Conservation (phyloP, 2,888 invertebrate genomes). For the Choreutis nemorana region DNA sequence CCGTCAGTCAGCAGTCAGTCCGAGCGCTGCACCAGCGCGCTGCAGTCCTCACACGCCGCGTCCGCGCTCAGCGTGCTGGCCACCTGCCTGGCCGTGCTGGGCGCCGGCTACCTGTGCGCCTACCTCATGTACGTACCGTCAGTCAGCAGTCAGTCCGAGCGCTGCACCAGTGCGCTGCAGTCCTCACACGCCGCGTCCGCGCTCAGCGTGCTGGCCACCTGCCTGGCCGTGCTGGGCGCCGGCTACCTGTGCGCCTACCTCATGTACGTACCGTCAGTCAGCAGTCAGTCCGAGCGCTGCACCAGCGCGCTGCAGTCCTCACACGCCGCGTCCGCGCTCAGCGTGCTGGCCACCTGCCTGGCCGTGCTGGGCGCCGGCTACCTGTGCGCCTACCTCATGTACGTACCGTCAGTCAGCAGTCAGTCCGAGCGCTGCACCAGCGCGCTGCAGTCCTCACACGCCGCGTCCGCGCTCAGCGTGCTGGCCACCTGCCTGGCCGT, state of each 20-base stretch:
- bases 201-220: conserved; percentile 75
- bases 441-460: conserved; percentile 75
- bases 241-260: conserved; percentile 84
- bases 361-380: conserved; percentile 65
- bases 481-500: conserved; percentile 73
- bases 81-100: conserved; percentile 50
- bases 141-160: no score
- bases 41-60: no score
- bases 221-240: conserved; percentile 51
- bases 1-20: no score
- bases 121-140: conserved; percentile 72
- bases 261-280: conserved; percentile 40
- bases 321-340: conserved; percentile 26
- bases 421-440: conserved; percentile 76
- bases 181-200: conserved; percentile 73
- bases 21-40: no score
- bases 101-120: conserved; percentile 80
- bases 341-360: conserved; percentile 24
- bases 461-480: conserved; percentile 76
- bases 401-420: conserved; percentile 25
- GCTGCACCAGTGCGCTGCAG: no score
- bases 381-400: conserved; percentile 79
- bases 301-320: conserved; percentile 61
- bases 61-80: no score
- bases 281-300: not conserved